phyloP scores from a whole-genome alignment of 2,888 invertebrate species.

The Orthosia incerta region DNA sequence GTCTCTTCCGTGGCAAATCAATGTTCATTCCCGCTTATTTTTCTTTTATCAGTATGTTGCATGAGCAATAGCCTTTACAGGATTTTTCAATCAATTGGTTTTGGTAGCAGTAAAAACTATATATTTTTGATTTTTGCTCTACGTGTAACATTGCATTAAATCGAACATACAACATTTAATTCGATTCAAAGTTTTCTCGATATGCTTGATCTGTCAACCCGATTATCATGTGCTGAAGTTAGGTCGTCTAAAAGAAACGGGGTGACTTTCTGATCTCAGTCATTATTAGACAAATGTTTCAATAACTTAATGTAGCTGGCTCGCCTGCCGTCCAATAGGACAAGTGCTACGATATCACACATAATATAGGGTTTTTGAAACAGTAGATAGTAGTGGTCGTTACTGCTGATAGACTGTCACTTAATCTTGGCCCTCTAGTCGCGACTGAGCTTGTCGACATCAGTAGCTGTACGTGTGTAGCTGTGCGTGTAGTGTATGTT shows the following conservation, averaged over 20 bases:
- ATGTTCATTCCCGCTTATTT: background rate
- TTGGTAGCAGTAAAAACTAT: background rate
- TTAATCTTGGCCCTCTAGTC: background rate
- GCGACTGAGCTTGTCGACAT: background rate
- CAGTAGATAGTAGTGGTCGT: too few species aligned
- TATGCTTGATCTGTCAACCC: background rate
- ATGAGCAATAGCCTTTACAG: background rate
- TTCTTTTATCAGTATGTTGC: background rate
- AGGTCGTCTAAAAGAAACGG: background rate
- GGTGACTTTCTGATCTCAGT: background rate
- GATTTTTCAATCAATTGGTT: background rate
- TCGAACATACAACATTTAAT: background rate
- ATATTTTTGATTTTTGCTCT: background rate
- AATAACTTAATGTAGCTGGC: background rate
- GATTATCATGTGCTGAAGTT: background rate
- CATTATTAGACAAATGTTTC: background rate
- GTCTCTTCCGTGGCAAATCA: conserved; percentile 7
- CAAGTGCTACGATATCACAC: background rate
- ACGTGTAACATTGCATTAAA: too few species aligned
- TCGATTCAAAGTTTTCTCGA: background rate
- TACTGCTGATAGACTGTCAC: background rate
- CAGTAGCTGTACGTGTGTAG: too few species aligned
- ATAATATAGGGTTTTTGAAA: background rate
- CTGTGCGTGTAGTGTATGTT: too few species aligned
- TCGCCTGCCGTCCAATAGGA: too few species aligned